Evolutionary conservation across 2,888 invertebrate genomes (phyloP).

Genomic region (Gryllus longicercus): DNA sequence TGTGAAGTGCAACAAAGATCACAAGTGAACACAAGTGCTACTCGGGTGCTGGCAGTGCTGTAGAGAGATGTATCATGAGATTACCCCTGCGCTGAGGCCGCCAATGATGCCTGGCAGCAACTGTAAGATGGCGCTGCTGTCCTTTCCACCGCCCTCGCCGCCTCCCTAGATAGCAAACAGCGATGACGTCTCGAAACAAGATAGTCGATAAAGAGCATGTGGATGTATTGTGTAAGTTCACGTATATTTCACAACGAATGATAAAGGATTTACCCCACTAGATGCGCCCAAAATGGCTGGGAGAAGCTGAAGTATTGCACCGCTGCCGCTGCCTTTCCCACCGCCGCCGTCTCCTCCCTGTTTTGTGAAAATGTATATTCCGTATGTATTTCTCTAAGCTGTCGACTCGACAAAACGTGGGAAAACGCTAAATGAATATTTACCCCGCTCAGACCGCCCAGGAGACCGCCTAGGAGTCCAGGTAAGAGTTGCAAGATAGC

Average conservation of each 20-base stretch:
- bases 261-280: not conserved
- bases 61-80: not conserved
- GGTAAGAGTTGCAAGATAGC: slow-evolving; percentile 17
- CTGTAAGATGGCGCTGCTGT: slow-evolving; percentile 20
- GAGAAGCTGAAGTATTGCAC: not conserved
- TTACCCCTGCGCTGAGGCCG: slow-evolving; percentile 21
- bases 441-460: slow-evolving; percentile 26
- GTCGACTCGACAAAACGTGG: no score
- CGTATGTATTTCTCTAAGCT: no score
- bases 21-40: no score
- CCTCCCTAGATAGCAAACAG: not conserved
- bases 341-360: slow-evolving; percentile 21
- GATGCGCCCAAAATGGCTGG: not conserved
- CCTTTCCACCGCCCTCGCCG: slow-evolving; percentile 26
- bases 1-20: no score
- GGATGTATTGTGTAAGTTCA: not conserved
- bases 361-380: not conserved
- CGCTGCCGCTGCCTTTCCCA: not conserved
- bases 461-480: not conserved
- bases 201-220: no score
- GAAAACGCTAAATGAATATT: no score
- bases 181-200: no score
- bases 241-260: not conserved
- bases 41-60: no score
- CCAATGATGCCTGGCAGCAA: slow-evolving; percentile 21